Evolutionary conservation across 2,113 vertebrate species (phyloP), one percentile per base, ranked within the genome.

Genomic region (Nanger granti): DNA sequence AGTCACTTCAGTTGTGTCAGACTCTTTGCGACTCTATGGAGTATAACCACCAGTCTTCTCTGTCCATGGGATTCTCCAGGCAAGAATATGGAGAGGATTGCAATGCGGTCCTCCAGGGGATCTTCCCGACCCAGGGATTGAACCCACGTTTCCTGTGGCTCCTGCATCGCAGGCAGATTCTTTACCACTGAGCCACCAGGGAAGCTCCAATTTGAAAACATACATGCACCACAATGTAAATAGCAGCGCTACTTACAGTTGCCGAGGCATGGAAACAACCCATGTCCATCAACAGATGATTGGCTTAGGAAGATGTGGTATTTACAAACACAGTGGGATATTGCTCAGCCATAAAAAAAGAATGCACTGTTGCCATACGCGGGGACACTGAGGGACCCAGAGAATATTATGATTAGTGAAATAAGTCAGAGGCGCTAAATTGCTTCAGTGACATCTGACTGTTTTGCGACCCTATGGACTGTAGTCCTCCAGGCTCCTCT

Each of bases 1-100:
- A 37, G 9, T 37, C 66, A 73, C 20, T 37, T 73, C 66, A 37
- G n/a, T 73, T 11, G n/a, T 22, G n/a, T 73, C n/a, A 9, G 20
- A 22, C n/a, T 69, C 15, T 37, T 69, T 20, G 18, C 0, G 0
- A 37, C 18, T 69, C 9, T 22, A 11, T 73, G 66, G 18, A 37
- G 18, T 22, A 22, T 37, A 73, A 31, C 62, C 62, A 1, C n/a
- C 66, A 37, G 2, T 10, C n/a, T 73, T 11, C 18, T 73, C 66
- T 37, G 20, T 73, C 66, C n/a, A 37, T 0, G 0, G 18, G n/a
- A 37, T 73, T 37, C 9, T 73, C 66, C n/a, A 73, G 66, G 66
- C n/a, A 73, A 73, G 66, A 37, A 37, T 73, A 73, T 73, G n/a
- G 66, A 37, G n/a, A 37, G n/a, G 66, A 73, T 22, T 73, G n/a